These are phyloP conservation scores for Stenopsyche tienmushanensis DNA, from an alignment of 1,140 invertebrate genomes.

Conservation along the genomic window DNA sequence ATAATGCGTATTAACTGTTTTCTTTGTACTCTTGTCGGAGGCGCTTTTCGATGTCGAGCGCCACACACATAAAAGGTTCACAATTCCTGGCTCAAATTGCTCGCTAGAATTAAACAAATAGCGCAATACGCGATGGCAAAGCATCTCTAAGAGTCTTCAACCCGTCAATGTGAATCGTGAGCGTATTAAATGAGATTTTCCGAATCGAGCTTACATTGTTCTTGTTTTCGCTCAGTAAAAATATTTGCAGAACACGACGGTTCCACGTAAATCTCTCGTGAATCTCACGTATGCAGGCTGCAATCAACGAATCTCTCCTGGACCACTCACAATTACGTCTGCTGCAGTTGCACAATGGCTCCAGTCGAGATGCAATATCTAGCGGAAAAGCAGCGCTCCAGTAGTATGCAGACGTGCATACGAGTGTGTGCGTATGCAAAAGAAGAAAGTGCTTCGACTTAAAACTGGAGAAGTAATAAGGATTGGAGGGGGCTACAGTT, in stretches of 20 bases:
- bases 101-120: too few species aligned
- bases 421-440: constrained; percentile 2
- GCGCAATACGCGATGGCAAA: too few species aligned
- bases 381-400: not conserved
- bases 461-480: constrained; percentile 12
- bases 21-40: too few species aligned
- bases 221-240: not conserved
- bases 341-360: constrained; percentile 10
- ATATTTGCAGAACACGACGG: not conserved
- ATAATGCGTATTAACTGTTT: too few species aligned
- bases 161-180: not conserved
- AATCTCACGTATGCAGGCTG: constrained; percentile 27
- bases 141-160: not conserved
- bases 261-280: constrained; percentile 18
- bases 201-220: not conserved
- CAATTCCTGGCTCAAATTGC: too few species aligned
- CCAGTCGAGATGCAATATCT: constrained; percentile 13
- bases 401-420: not conserved
- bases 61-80: too few species aligned
- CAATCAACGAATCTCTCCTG: constrained; percentile 27
- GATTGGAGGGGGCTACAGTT: constrained; percentile 4
- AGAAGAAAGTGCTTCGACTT: constrained; percentile 24
- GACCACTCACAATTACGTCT: constrained; percentile 26
- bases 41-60: too few species aligned
- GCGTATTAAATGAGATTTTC: not conserved